A percentile compares a stretch with the other conserved stretches of the same genome.
Conservation (phyloP, 2,797 vertebrate genomes). For the Eidolon dupreanum region DNA sequence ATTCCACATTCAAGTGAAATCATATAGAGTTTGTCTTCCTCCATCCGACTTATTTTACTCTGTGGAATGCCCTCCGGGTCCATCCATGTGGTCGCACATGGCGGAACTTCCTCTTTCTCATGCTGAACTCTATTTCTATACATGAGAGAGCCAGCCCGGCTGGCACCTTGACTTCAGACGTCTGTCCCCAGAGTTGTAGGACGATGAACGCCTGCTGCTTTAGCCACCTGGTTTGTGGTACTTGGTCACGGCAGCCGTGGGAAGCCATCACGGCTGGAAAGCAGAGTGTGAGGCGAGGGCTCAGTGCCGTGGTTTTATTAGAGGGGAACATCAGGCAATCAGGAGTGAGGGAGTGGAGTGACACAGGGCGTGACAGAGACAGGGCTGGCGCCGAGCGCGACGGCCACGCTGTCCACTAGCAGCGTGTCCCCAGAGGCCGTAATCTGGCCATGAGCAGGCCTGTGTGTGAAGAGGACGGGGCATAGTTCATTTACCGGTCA, state of each 20-base stretch:
- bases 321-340: neutral
- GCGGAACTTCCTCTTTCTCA: neutral
- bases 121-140: neutral
- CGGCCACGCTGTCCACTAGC: accelerated
- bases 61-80: too few relatives aligned
- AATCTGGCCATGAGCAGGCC: accelerated
- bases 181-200: neutral
- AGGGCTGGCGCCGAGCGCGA: accelerated
- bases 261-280: accelerated
- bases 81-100: neutral
- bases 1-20: neutral
- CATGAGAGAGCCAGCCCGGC: neutral
- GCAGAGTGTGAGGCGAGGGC: neutral
- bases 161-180: accelerated
- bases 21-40: neutral
- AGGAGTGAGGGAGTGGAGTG: neutral
- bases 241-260: neutral
- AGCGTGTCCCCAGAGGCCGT: accelerated
- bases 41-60: neutral
- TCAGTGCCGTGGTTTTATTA: accelerated
- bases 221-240: neutral
- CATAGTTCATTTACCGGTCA: neutral
- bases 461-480: neutral
- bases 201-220: neutral
- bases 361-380: neutral